Evolutionary conservation across 1,140 invertebrate genomes (phyloP), one percentile per base, ranked within the genome.

Genomic region (Zeugodacus cucurbitae): DNA sequence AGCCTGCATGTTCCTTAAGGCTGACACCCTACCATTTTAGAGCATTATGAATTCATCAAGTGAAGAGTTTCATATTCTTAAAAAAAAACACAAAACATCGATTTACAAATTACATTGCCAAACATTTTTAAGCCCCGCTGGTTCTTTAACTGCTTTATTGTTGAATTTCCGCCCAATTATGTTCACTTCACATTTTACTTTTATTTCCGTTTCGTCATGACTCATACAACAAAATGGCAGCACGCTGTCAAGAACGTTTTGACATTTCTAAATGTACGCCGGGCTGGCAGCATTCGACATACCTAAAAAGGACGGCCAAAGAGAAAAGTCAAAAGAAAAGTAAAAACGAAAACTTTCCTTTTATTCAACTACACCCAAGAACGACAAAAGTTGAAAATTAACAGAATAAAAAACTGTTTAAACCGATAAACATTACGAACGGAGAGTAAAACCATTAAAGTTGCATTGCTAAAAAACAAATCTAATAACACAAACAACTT

Each of bases 291-390:
- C 85, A 7, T 54, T 34, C 44, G 17, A 32, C 20, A 32, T 48
- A 44, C 8, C 41, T 86, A 10, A 37, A 58, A 17, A 22, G 11
- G 48, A 58, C 82, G 82, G 70, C 70, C 48, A 82, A 86, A 59
- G 44, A 86, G 54, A 86, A 86, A 86, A 86, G 85, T 59, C 85
- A 86, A 86, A 59, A 58, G 54, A 86, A 86, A 86, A 86, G 41
- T 86, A 54, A 48, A 86, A 86, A 57, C 37, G 85, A 86, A 86
- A 86, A 58, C 57, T 86, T 86, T 86, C 85, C 57, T 86, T 82
- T 82, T 82, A 86, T 86, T 86, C 57, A 86, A 86, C 85, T 86
- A 86, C 85, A 86, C 85, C 85, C 85, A 86, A 58, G 85, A 86
- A 86, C 85, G 54, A 86, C 54, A 58, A 86, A 86, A 86, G 57